A percentile compares a stretch with the other conserved stretches of the same genome.
Evolutionary conservation across 1,140 invertebrate species (phyloP).

Genomic region (Scaptomyza montana): DNA sequence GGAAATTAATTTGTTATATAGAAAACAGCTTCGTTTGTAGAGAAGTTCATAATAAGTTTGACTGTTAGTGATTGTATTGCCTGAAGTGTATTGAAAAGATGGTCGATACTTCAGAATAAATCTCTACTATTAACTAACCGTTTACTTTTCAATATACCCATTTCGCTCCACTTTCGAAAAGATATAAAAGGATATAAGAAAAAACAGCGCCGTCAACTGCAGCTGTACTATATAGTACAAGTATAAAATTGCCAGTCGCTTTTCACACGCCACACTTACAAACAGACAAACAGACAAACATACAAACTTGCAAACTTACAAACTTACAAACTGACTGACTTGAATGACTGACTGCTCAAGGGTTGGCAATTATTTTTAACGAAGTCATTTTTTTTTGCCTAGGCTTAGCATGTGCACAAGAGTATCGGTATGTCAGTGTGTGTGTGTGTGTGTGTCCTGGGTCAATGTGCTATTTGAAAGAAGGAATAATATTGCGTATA

Average conservation of each 20-base stretch:
- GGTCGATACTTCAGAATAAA: too few relatives aligned
- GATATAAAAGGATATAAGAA: conserved; percentile 13
- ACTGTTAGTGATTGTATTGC: too few relatives aligned
- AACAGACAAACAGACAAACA: neutral
- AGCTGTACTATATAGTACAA: conserved; percentile 8
- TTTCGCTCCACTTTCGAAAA: neutral
- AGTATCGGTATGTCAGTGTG: neutral
- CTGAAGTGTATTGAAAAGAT: too few relatives aligned
- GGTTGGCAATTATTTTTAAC: conserved; percentile 75
- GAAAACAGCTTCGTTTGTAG: too few relatives aligned
- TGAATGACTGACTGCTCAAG: conserved; percentile 11
- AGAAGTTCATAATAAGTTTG: too few relatives aligned
- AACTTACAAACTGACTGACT: neutral
- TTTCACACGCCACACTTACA: conserved; percentile 30
- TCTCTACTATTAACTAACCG: too few relatives aligned
- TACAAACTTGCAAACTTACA: too few relatives aligned
- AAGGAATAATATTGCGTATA: conserved; percentile 58
- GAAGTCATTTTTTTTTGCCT: conserved; percentile 26
- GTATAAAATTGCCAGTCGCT: conserved; percentile 25
- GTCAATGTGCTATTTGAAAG: conserved; percentile 51
- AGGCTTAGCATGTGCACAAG: conserved; percentile 8
- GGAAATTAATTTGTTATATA: too few relatives aligned
- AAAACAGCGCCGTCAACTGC: conserved; percentile 26
- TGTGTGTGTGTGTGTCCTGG: conserved; percentile 40
- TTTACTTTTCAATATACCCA: neutral